Base-by-base conservation (phyloP, 2,113 vertebrate genomes). In the Chaetodon trifascialis region DNA sequence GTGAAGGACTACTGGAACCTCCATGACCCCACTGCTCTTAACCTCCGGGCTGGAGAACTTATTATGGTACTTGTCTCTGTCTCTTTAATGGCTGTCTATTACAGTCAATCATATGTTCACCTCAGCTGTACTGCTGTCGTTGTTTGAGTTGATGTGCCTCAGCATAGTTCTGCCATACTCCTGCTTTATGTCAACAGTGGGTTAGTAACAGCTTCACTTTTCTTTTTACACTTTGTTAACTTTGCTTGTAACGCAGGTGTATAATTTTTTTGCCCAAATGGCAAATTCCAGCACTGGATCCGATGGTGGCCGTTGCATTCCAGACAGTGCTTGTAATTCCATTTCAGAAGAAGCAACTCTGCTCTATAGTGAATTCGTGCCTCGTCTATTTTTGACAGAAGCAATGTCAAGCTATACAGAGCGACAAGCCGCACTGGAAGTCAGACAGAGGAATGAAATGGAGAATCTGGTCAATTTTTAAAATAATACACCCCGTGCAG, bases 1-100 rank as follows among this genome's bases (percentile, higher is more conserved):
- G 93, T 99, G 88, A 99, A 99, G 94, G 98, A 99, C 88, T 98
- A 97, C 90, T 98, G 98, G 98, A 99, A 99, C 86, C 95, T 98
- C 46, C 98, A 99, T 0, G 98, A 99, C 75, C 98, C 97, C 0
- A 99, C 98, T 0, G 97, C 98, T 42, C 97, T 99, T 47, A 99
- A 99, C 0, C 81, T 99, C 60, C 95, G 97, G 12, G 97, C 98
- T 1, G 98, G 98, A 80, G 98, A 99, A 0, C 49, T 99, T 87
- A 96, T 99, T 69, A 98, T 96, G 95, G 98, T 99, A 87, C 12
- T n/a, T 62, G 4, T 19, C 44, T 73, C 12, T 65, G n/a, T 71
- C 30, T 56, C 5, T 70, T 23, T 51, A 44, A 21, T 23, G 38
- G 10, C 47, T 52, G 64, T 30, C 47, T 68, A 1, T 14, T 67